phyloP scores from a whole-genome alignment of 2,888 invertebrate species.

The Heliothis peltigera region DNA sequence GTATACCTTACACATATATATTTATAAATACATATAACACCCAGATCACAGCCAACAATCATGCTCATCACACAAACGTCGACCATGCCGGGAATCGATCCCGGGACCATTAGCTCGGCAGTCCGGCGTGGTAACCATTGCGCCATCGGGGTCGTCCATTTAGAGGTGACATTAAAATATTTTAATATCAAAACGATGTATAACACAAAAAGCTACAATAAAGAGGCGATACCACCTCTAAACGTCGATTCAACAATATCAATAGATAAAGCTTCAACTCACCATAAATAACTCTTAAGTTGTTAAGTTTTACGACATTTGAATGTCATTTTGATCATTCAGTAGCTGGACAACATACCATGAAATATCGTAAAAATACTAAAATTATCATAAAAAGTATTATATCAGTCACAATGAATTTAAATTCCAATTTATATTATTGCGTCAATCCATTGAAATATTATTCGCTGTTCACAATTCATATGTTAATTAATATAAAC shows the following conservation, averaged over 20 bases:
- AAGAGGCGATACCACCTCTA: slow-evolving; percentile 18
- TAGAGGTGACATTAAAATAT: no score
- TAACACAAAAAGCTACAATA: slow-evolving; percentile 9
- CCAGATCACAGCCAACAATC: no score
- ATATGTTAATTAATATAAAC: slow-evolving; percentile 31
- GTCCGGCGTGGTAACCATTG: no score
- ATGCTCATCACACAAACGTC: no score
- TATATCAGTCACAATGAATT: slow-evolving; percentile 30
- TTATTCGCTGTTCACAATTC: slow-evolving; percentile 15
- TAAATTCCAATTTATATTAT: slow-evolving; percentile 7
- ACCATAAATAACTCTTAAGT: slow-evolving; percentile 45
- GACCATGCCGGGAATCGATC: no score
- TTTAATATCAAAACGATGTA: not conserved
- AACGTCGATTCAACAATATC: slow-evolving; percentile 29
- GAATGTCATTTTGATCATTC: slow-evolving; percentile 71
- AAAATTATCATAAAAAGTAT: slow-evolving; percentile 29
- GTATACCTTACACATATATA: no score
- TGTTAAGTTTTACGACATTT: slow-evolving; percentile 64
- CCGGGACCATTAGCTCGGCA: no score
- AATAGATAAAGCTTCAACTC: slow-evolving; percentile 16
- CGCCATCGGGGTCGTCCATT: no score
- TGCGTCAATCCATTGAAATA: slow-evolving; percentile 30
- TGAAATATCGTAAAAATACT: slow-evolving; percentile 47
- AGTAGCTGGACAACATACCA: slow-evolving; percentile 72
- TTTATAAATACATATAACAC: no score